Percentiles rank a stretch among this genome's conserved stretches.
Conservation (phyloP, 2,797 vertebrate species). For the Nothura maculosa region DNA sequence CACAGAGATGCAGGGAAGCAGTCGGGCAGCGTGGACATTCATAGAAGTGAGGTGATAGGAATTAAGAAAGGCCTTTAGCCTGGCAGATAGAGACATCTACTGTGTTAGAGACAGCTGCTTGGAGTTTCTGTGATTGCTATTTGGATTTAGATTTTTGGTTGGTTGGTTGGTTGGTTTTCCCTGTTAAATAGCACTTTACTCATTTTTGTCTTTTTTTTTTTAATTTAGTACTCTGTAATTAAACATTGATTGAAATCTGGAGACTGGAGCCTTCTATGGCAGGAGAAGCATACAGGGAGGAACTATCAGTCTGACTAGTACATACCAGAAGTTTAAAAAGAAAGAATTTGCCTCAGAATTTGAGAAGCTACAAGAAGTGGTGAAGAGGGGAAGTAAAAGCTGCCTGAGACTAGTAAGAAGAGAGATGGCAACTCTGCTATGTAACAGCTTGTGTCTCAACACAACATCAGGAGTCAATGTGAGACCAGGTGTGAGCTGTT, state of each 20-base stretch:
- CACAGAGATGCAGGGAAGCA: background rate
- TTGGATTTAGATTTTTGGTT: background rate
- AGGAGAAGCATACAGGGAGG: background rate
- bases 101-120: background rate
- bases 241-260: background rate
- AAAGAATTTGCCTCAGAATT: background rate
- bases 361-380: background rate
- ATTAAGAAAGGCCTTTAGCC: background rate
- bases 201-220: background rate
- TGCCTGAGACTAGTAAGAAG: background rate
- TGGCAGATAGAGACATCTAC: background rate
- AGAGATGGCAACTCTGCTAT: background rate
- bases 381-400: background rate
- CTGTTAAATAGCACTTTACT: background rate
- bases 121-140: background rate
- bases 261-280: background rate
- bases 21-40: rapidly evolving
- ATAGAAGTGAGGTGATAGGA: background rate
- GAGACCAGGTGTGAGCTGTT: background rate
- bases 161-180: background rate
- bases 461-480: background rate
- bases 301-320: background rate
- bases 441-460: background rate
- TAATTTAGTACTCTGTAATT: conserved; percentile 1
- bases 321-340: background rate